Base-by-base conservation (phyloP, 2,888 invertebrate species). In the Malachius bipustulatus region DNA sequence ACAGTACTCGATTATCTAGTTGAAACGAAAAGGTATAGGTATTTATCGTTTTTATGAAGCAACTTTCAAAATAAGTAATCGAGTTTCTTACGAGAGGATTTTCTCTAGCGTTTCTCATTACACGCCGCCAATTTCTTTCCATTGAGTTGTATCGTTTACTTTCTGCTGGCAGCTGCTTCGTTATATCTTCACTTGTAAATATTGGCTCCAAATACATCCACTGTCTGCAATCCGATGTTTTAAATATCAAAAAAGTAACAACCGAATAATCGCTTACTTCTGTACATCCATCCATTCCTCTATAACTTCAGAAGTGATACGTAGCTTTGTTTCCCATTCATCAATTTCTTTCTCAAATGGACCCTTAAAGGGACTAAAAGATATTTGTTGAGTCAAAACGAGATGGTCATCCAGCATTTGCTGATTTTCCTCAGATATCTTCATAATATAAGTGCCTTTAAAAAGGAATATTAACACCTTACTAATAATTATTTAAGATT, bases 141-240 rank as follows among this genome's bases (percentile, higher is more conserved):
- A 85, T 81, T 4, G 77, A 75, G 26, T 72, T 72, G 55, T 82
- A 87, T 52, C 83, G 82, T 52, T 83, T 82, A 10, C 77, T 75
- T 57, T 87, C 85, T 3, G 73, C 63, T 0, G 85, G 84, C 52
- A 88, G 62, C 56, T 85, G 84, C 1, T 75, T 71, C 32, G 75
- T 76, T 39, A 87, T 84, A 52, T 85, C 85, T 47, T 82, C 82
- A 3, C 82, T 82, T 1, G 76, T 75, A 56, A 87, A 85, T 48
- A 87, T 82, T 0, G 85, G 84, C 54, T 85, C 83, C 51, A 87
- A 55, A 48, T 85, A 84, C 70, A 84, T 75, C 85, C 85, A 87
- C 41, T 78, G 72, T 45, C 81, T 79, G 43, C 3, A 47, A 42
- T 39, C 6, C 6, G 6, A n/a, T 9, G 9, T 11, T 26, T 19